A percentile compares a stretch with the other conserved stretches of the same genome.
phyloP scores from a whole-genome alignment of 2,888 invertebrate species.

The Holacanthella duospinosa region DNA sequence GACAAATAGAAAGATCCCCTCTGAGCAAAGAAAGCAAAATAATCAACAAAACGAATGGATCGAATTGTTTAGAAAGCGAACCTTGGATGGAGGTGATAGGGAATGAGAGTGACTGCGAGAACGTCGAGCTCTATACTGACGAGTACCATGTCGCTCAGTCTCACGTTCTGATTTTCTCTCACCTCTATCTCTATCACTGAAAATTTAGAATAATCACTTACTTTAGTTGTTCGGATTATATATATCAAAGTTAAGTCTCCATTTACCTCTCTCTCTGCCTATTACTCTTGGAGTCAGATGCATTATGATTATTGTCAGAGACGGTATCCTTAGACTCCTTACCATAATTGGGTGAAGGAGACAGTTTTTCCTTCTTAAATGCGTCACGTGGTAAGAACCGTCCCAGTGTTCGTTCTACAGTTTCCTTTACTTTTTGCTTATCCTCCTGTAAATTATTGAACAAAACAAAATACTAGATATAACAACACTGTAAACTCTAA shows the following conservation, averaged over 20 bases:
- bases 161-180: constrained; percentile 9
- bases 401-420: constrained; percentile 43
- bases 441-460: constrained; percentile 55
- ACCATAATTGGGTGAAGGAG: constrained; percentile 20
- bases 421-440: constrained; percentile 59
- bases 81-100: constrained; percentile 10
- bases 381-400: constrained; percentile 18
- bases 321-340: background rate
- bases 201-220: background rate
- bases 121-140: background rate
- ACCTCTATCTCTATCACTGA: background rate
- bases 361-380: constrained; percentile 17
- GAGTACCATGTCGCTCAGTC: background rate
- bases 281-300: background rate
- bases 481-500: too few species aligned
- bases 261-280: background rate
- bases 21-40: constrained; percentile 1
- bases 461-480: too few species aligned
- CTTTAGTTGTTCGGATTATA: too few species aligned
- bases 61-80: background rate
- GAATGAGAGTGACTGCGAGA: constrained; percentile 17
- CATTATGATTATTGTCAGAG: background rate
- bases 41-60: constrained; percentile 3
- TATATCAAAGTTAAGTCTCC: too few species aligned
- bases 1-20: background rate